A percentile compares a stretch with the other conserved stretches of the same genome.
These are phyloP conservation scores for Tapirus indicus DNA, from an alignment of 2,797 vertebrate genomes.

Conservation along the genomic window DNA sequence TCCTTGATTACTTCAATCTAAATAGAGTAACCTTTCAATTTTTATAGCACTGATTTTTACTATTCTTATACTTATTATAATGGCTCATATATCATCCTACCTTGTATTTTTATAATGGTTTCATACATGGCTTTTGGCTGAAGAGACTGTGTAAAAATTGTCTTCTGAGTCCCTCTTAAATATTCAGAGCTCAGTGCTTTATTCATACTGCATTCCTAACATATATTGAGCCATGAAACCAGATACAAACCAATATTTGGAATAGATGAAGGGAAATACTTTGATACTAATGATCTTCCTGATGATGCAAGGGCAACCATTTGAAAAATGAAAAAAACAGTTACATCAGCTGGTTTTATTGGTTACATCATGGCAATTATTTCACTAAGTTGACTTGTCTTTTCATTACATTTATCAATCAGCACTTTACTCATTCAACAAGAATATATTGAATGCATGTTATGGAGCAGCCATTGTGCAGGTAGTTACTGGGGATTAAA, in stretches of 20 bases:
- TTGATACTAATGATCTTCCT: conserved; percentile 7
- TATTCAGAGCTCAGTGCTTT: not conserved
- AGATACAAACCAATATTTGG: not conserved
- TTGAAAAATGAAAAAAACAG: not conserved
- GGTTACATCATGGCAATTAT: not conserved
- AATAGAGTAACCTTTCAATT: not conserved
- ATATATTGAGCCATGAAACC: not conserved
- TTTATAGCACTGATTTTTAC: not conserved
- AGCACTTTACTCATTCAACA: conserved; percentile 4
- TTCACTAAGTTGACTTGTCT: not conserved
- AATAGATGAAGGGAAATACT: conserved; percentile 45
- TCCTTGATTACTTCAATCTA: conserved; percentile 24
- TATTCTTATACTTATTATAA: conserved; percentile 11
- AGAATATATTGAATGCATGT: not conserved
- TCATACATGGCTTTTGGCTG: not conserved
- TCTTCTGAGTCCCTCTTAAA: conserved; percentile 31
- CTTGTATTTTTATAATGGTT: conserved; percentile 49
- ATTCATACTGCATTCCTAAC: not conserved
- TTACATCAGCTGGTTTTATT: not conserved
- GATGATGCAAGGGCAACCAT: not conserved
- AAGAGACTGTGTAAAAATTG: conserved; percentile 39
- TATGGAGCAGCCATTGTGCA: not conserved
- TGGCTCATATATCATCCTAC: not conserved
- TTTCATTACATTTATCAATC: conserved; percentile 30
- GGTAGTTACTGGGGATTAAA: not conserved